Percentiles rank a stretch among this genome's conserved stretches.
These are phyloP conservation scores for Psammodynastes pulverulentus DNA, from an alignment of 2,113 vertebrate species.

Conservation along the genomic window DNA sequence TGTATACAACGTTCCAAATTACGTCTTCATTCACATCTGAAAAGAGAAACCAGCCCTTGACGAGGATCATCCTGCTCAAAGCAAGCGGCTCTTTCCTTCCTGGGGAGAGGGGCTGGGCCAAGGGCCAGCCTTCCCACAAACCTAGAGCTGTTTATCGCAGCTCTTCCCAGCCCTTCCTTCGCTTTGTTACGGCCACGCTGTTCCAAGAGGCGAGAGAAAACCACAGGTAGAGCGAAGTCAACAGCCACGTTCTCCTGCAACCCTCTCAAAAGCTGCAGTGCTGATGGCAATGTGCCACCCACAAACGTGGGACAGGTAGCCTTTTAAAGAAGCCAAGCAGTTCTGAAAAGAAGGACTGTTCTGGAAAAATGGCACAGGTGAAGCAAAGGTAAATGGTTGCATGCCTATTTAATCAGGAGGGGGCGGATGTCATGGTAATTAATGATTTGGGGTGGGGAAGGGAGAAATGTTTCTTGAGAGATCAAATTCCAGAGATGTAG, in stretches of 20 bases:
- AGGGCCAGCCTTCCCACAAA: neutral
- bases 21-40: conserved; percentile 19
- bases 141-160: neutral
- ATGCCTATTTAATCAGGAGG: neutral
- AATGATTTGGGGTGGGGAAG: neutral
- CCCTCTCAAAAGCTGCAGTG: neutral
- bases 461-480: neutral
- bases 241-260: too few species aligned
- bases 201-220: neutral
- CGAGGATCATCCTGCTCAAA: neutral
- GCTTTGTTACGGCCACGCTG: neutral
- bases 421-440: neutral
- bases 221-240: neutral
- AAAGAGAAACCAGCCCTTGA: conserved; percentile 1
- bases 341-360: neutral
- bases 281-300: neutral
- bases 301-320: neutral
- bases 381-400: neutral
- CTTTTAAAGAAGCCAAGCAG: neutral
- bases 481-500: neutral
- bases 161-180: neutral
- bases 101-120: too few species aligned
- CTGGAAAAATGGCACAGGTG: neutral
- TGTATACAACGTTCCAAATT: neutral
- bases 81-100: neutral